Evolutionary conservation across 2,888 invertebrate species (phyloP).

Genomic region (Cataglyphis livida): DNA sequence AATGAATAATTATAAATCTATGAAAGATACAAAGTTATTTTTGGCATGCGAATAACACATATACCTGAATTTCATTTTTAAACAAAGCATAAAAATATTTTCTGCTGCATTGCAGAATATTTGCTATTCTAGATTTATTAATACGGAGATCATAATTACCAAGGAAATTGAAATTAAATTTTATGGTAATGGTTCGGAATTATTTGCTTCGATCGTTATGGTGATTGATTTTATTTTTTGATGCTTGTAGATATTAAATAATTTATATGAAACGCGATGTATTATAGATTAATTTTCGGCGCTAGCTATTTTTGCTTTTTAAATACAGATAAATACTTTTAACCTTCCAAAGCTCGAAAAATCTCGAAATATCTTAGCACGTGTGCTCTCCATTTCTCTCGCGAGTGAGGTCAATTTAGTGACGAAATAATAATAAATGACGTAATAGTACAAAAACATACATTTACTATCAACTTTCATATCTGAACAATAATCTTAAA

Average conservation of each 20-base stretch:
- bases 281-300: conserved; percentile 17
- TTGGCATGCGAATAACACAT: background rate
- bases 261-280: background rate
- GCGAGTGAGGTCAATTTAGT: background rate
- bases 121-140: background rate
- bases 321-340: conserved; percentile 1
- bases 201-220: background rate
- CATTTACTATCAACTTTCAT: background rate
- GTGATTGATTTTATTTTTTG: background rate
- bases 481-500: background rate
- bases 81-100: background rate
- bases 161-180: background rate
- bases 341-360: conserved; percentile 10
- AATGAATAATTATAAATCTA: background rate
- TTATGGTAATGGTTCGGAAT: background rate
- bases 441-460: background rate
- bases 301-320: conserved; percentile 4
- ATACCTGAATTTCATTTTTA: background rate
- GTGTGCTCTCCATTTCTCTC: background rate
- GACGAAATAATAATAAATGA: background rate
- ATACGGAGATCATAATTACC: background rate
- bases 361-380: conserved; percentile 14
- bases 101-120: background rate
- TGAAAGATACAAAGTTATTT: background rate
- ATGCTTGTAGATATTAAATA: background rate